Evolutionary conservation across 2,888 invertebrate genomes (phyloP).

Genomic region (Athripsodes cinereus): DNA sequence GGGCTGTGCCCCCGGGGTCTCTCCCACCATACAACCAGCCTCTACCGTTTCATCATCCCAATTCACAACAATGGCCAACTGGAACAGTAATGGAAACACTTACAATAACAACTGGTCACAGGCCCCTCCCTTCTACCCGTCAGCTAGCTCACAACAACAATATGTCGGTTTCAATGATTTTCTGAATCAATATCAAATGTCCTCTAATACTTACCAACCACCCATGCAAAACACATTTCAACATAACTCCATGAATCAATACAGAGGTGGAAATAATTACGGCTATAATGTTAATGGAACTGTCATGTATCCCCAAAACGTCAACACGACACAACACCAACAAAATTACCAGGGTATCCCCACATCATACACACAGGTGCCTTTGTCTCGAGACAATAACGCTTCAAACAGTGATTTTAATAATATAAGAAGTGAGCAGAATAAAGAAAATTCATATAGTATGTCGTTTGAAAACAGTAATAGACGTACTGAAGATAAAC

Average conservation of each 20-base stretch:
- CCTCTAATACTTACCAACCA: background rate
- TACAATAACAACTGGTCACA: background rate
- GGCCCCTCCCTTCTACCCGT: background rate
- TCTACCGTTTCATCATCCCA: background rate
- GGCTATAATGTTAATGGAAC: background rate
- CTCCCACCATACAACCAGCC: too few relatives aligned
- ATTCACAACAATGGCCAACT: slow-evolving; percentile 1
- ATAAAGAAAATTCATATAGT: background rate
- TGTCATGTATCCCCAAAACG: background rate
- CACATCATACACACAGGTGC: background rate
- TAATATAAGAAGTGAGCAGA: background rate
- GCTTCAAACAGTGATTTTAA: background rate
- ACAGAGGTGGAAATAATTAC: background rate
- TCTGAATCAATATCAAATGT: slow-evolving; percentile 21
- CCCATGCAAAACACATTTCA: slow-evolving; percentile 4
- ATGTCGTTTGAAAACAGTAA: too few relatives aligned
- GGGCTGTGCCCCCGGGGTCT: too few relatives aligned
- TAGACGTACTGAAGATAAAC: too few relatives aligned
- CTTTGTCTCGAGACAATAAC: background rate
- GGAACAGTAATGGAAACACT: slow-evolving; percentile 7
- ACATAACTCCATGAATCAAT: background rate
- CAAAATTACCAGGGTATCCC: background rate
- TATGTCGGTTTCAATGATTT: slow-evolving; percentile 22
- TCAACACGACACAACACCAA: background rate
- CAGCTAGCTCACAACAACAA: background rate